Conservation (phyloP, 2,888 invertebrate genomes). For the Gnatocerus cornutus region DNA sequence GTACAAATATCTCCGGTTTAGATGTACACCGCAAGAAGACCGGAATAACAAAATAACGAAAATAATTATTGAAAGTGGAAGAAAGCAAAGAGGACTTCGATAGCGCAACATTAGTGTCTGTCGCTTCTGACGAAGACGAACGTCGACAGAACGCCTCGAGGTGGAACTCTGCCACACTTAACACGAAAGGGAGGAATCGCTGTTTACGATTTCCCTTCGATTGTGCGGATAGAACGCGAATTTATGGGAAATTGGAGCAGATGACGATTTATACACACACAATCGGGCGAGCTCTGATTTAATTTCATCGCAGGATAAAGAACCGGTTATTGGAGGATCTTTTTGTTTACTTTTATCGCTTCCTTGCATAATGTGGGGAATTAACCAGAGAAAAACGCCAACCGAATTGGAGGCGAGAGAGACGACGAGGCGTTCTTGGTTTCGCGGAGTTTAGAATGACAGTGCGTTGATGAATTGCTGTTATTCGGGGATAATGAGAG, state of each 20-base stretch:
- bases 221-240: conserved; percentile 36
- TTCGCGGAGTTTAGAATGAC: conserved; percentile 13
- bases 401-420: too few species aligned
- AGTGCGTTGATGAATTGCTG: conserved; percentile 24
- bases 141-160: conserved; percentile 54
- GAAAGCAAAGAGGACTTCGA: conserved; percentile 44
- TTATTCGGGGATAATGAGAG: conserved; percentile 5
- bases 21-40: not conserved
- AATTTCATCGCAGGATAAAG: conserved; percentile 26
- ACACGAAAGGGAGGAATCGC: conserved; percentile 52
- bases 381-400: not conserved
- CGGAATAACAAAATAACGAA: not conserved
- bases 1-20: not conserved
- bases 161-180: conserved; percentile 55
- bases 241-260: conserved; percentile 43
- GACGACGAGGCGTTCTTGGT: too few species aligned
- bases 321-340: conserved; percentile 7
- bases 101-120: conserved; percentile 54
- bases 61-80: conserved; percentile 9
- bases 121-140: conserved; percentile 58
- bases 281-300: conserved; percentile 25
- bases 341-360: conserved; percentile 29
- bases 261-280: conserved; percentile 41
- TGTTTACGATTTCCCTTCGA: conserved; percentile 56
- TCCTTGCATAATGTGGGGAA: conserved; percentile 17